Evolutionary conservation across 2,113 vertebrate genomes (phyloP), one percentile per base, ranked within the genome.

Genomic region (Eubucco bourcierii): DNA sequence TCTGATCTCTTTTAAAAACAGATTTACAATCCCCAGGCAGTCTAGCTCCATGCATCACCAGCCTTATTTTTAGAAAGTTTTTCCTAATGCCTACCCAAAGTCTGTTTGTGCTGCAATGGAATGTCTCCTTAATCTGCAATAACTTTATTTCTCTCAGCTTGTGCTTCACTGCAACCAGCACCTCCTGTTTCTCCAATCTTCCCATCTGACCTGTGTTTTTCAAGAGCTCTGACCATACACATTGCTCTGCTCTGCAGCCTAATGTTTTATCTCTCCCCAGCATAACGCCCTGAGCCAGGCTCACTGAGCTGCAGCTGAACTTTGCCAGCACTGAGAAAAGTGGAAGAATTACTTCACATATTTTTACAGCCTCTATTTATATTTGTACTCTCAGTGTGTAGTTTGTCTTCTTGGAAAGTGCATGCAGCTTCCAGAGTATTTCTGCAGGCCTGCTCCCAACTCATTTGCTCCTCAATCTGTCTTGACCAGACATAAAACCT

Each of bases 61-160:
- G 61, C 44, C 76, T 86, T 94, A 91, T 94, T 94, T 96, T 94
- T 88, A 93, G 90, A 86, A 95, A 65, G 37, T 33, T 94, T 84
- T 95, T 93, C 44, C 68, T 88, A 39, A 78, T 60, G 76, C 85
- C 76, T 93, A 68, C 83, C 37, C 53, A 83, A 91, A 83, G 61
- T 34, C 80, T 95, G 67, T 93, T 96, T 85, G 68, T 93, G 72
- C 76, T 88, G 47, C 82, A 87, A 67, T 34, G 34, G 66, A 94
- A 90, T 94, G 68, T 85, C 56, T 80, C 83, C 74, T 71, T 94
- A 90, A 93, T 64, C 33, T 90, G 68, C 63, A 53, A 9, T 87
- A 74, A 78, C 82, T 85, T 94, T 85, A 37, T 80, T 92, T 87
- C 75, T 87, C 13, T 68, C 58, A 83, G 53, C 8, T 58, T 94